Percentiles rank a stretch among this genome's conserved stretches.
Conservation (phyloP, 2,113 vertebrate species). For the Nicator chloris region DNA sequence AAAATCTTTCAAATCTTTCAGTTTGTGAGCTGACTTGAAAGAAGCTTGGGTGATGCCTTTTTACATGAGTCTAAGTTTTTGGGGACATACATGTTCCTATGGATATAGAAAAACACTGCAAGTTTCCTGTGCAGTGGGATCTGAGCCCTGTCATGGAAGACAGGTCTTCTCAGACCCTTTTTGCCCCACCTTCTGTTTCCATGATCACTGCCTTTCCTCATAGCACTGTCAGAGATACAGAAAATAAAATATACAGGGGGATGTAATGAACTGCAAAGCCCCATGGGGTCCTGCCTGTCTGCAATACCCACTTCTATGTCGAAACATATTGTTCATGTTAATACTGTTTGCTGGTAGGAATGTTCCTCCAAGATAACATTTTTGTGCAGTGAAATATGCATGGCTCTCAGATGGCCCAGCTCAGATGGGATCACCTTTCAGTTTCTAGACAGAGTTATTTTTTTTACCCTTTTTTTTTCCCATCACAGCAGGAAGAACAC, state of each 20-base stretch:
- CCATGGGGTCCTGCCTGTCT: background rate
- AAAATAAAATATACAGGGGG: background rate
- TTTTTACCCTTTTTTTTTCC: background rate
- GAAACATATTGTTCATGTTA: slow-evolving; percentile 16
- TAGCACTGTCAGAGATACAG: background rate
- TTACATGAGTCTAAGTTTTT: background rate
- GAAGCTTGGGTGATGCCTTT: background rate
- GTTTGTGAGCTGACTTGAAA: background rate
- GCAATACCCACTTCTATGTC: background rate
- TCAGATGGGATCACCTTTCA: background rate
- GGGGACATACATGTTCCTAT: background rate
- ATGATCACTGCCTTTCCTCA: background rate
- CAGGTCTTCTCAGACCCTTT: background rate
- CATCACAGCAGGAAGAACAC: background rate
- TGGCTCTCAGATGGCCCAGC: background rate
- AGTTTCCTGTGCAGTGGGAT: background rate
- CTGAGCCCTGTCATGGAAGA: background rate
- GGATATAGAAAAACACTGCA: background rate
- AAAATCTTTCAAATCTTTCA: background rate
- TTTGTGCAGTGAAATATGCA: slow-evolving; percentile 1
- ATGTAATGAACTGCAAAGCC: background rate
- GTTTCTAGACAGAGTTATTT: background rate
- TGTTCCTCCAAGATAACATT: slow-evolving; percentile 15
- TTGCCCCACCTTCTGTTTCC: background rate
- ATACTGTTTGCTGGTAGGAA: slow-evolving; percentile 12